A percentile compares a stretch with the other conserved stretches of the same genome.
Evolutionary conservation across 30 jellyfish, hydroid and myxozoan species (phyloP).

Genomic region (Hydractinia symbiolongicarpus): DNA sequence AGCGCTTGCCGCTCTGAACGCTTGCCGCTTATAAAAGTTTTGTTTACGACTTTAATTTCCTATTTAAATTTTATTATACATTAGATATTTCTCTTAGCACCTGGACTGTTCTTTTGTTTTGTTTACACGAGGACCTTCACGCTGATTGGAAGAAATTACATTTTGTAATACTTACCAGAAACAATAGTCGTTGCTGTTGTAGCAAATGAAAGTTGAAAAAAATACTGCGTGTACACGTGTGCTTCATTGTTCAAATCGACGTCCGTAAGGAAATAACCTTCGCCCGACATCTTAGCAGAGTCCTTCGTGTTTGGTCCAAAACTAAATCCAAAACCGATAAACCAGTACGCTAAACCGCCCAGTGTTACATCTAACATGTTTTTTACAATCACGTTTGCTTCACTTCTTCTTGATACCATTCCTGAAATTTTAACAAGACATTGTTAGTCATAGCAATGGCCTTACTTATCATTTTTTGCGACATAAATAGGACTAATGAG

Average conservation of each 20-base stretch:
- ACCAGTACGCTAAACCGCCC: constrained; percentile 53
- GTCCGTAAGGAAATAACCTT: constrained; percentile 25
- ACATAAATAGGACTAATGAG: no score
- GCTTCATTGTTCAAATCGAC: constrained; percentile 13
- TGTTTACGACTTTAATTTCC: no score
- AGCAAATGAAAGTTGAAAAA: constrained; percentile 49
- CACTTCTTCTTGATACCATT: constrained; percentile 40
- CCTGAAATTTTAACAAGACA: constrained; percentile 21
- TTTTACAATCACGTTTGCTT: constrained; percentile 43
- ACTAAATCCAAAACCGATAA: constrained; percentile 34
- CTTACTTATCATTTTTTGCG: no score
- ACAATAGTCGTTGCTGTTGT: constrained; percentile 48
- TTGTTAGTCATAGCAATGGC: no score
- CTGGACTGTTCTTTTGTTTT: no score
- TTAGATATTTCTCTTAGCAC: no score
- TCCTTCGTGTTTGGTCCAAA: constrained; percentile 13
- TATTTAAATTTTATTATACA: no score
- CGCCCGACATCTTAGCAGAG: constrained; percentile 20
- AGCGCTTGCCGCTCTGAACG: no score
- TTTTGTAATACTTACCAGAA: constrained; percentile 13
- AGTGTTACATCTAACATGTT: constrained; percentile 28
- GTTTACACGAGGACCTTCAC: no score
- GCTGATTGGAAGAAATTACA: background rate
- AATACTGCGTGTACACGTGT: constrained; percentile 23
- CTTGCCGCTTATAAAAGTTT: no score